phyloP scores from a whole-genome alignment of 1,140 invertebrate species.

The Venustaconcha ellipsiformis region DNA sequence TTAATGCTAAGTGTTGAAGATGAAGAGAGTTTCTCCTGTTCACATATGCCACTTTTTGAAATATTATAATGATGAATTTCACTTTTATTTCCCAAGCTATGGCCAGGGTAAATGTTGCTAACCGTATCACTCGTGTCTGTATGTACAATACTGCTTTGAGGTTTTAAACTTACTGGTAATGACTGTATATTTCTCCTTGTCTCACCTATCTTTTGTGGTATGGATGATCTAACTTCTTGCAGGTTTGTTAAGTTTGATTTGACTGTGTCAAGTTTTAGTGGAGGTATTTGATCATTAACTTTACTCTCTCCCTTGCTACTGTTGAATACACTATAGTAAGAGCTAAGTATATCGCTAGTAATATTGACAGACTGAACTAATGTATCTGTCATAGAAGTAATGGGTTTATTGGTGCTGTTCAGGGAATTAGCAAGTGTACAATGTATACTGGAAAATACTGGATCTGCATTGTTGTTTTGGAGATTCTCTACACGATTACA shows the following conservation, averaged over 20 bases:
- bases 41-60: no score
- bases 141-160: not conserved
- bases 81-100: no score
- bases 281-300: not conserved
- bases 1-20: no score
- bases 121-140: not conserved
- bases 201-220: not conserved
- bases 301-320: constrained; percentile 10
- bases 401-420: constrained; percentile 9
- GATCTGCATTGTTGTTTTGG: constrained; percentile 12
- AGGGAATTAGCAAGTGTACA: constrained; percentile 9
- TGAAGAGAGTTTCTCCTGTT: no score
- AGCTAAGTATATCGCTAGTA: constrained; percentile 29
- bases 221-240: not conserved
- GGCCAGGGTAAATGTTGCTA: no score
- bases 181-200: not conserved
- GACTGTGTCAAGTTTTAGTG: not conserved
- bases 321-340: constrained; percentile 31
- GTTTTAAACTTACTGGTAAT: not conserved
- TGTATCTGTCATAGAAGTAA: constrained; percentile 20
- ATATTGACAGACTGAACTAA: constrained; percentile 32
- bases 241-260: not conserved
- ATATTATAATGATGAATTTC: no score
- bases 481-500: not conserved
- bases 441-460: not conserved